Conservation (phyloP, 2,888 invertebrate genomes). For the Harpagoxenus sublaevis region DNA sequence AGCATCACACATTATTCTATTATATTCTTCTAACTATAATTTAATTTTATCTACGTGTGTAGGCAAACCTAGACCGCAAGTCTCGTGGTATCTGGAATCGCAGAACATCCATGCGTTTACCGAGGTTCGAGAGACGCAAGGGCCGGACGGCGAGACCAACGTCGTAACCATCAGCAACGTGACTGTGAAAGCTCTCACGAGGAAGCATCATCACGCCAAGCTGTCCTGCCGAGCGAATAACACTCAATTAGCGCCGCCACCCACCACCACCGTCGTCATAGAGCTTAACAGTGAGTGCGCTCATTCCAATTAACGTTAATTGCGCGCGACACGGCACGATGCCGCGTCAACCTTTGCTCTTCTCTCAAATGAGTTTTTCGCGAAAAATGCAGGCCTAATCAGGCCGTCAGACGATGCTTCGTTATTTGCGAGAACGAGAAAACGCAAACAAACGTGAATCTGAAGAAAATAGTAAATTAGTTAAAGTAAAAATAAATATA, state of each 20-base stretch:
- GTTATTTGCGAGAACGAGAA: background rate
- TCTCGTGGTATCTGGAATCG: slow-evolving; percentile 95
- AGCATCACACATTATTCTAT: background rate
- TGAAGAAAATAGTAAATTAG: background rate
- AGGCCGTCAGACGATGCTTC: background rate
- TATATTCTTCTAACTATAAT: background rate
- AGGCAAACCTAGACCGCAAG: slow-evolving; percentile 93
- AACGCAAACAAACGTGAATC: background rate
- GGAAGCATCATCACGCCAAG: slow-evolving; percentile 94
- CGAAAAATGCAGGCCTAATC: background rate
- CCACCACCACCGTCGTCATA: slow-evolving; percentile 93
- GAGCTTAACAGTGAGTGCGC: slow-evolving; percentile 94
- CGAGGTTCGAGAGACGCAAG: slow-evolving; percentile 88
- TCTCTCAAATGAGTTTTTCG: background rate
- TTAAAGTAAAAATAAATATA: background rate
- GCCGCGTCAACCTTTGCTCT: slow-evolving; percentile 4
- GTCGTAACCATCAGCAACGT: slow-evolving; percentile 93
- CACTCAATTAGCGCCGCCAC: slow-evolving; percentile 93
- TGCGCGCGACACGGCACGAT: slow-evolving; percentile 21
- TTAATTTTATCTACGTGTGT: background rate
- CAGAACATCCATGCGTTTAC: slow-evolving; percentile 94
- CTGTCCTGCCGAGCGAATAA: slow-evolving; percentile 96
- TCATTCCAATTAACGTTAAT: slow-evolving; percentile 54
- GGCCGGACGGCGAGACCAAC: slow-evolving; percentile 85
- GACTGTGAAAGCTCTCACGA: slow-evolving; percentile 92